Evolutionary conservation across 2,113 vertebrate genomes (phyloP), one percentile per base, ranked within the genome.

Genomic region (Dasyprocta punctata): DNA sequence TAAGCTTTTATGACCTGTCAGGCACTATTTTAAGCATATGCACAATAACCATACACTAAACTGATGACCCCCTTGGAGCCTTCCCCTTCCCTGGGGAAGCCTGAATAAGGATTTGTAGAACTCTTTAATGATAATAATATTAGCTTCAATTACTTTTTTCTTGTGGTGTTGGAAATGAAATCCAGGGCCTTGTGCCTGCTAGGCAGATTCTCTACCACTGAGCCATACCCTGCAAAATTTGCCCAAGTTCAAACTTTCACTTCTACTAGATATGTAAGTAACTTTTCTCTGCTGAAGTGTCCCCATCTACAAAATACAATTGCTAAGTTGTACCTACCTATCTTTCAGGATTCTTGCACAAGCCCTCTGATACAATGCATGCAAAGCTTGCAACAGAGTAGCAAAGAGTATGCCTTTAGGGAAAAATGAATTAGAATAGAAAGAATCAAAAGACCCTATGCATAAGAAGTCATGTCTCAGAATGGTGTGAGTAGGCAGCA

Each of bases 21-120:
- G 54, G 36, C 63, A 92, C 94, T 81, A 85, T 88, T 94, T 97
- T 89, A 86, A 95, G 71, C 58, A 63, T 7, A 61, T 52, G 33
- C 36, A 80, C n/a, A 91, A 26, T 75, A 85, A 85, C 38, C 38
- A 56, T 49, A 60, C 13, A 13, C 63, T 54, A 85, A 85, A 58
- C 12, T 47, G 33, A 14, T 47, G 38, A 30, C 63, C 33, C 44
- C 13, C 20, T 44, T 19, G 22, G 58, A 86, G 38, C 14, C 54
- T 65, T n/a, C 30, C 49, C 54, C 36, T 44, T 44, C 56, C 61
- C 63, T 63, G 28, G n/a, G 33, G 38, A 88, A 85, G 12, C 71
- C 69, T 81, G 61, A 88, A 36, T 26, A 65, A 28, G 28, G 36
- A 78, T 73, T 85, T 80, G 26, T 16, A 84, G n/a, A 54, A 30